These are phyloP conservation scores for Gambelia wislizenii DNA, from an alignment of 2,797 vertebrate genomes.

Conservation along the genomic window DNA sequence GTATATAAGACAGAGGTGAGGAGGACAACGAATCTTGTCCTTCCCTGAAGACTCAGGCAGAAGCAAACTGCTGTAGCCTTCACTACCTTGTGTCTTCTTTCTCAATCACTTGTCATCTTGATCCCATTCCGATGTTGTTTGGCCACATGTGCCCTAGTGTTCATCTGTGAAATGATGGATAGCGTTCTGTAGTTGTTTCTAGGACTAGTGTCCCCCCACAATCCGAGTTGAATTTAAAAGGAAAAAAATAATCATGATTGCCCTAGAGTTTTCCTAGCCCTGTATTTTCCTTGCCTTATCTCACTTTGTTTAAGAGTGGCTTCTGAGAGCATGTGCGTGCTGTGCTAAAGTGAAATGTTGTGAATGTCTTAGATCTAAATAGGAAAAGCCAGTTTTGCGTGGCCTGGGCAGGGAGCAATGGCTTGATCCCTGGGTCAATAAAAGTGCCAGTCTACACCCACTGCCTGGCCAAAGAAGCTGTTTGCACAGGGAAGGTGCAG, in stretches of 20 bases:
- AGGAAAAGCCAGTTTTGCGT: constrained; percentile 1
- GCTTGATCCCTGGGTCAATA: constrained; percentile 26
- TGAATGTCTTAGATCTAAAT: neutral
- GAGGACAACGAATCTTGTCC: too few relatives aligned
- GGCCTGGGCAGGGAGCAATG: neutral
- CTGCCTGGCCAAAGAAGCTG: constrained; percentile 2
- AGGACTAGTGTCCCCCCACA: neutral
- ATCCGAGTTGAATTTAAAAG: neutral
- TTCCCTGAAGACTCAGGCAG: too few relatives aligned
- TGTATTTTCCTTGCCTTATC: neutral
- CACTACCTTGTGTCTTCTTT: too few relatives aligned
- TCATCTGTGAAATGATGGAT: too few relatives aligned
- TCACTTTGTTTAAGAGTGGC: neutral
- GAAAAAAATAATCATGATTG: too few relatives aligned
- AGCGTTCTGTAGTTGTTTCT: neutral
- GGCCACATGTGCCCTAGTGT: too few relatives aligned
- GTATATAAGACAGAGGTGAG: too few relatives aligned
- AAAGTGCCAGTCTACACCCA: constrained; percentile 30
- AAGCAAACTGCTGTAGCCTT: too few relatives aligned
- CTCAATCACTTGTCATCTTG: too few relatives aligned
- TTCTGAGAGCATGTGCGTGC: neutral
- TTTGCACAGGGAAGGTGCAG: constrained; percentile 33
- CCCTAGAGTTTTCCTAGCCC: neutral
- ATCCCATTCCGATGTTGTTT: too few relatives aligned
- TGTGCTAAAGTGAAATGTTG: neutral